Percentiles rank a stretch among this genome's conserved stretches.
phyloP scores from a whole-genome alignment of 2,113 vertebrate genomes.

The Amia ocellicauda region DNA sequence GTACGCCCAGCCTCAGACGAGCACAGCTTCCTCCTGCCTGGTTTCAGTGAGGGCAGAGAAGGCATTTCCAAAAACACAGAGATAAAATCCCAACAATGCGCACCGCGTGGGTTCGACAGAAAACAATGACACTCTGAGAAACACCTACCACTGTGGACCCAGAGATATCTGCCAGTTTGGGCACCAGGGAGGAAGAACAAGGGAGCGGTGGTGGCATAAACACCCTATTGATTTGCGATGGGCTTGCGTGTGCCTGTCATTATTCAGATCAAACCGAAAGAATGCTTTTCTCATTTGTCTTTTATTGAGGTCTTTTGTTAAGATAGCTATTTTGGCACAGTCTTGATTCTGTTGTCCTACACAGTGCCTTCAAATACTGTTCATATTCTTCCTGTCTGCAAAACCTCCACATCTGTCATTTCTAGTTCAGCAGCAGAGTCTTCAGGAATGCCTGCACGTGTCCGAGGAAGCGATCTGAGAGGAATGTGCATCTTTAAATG shows the following conservation, averaged over 20 bases:
- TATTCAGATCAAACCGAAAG: slow-evolving; percentile 13
- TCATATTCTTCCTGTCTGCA: too few species aligned
- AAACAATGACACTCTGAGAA: slow-evolving; percentile 35
- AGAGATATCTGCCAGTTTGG: slow-evolving; percentile 2
- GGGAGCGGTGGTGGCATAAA: slow-evolving; percentile 20
- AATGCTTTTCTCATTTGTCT: neutral
- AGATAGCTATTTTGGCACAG: too few species aligned
- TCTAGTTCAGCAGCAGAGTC: neutral
- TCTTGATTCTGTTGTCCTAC: too few species aligned
- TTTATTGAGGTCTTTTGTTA: slow-evolving; percentile 2
- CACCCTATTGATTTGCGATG: slow-evolving; percentile 19
- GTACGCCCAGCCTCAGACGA: neutral
- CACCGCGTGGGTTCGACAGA: slow-evolving; percentile 20
- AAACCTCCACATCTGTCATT: too few species aligned
- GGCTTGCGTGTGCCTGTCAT: neutral
- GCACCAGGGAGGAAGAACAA: neutral
- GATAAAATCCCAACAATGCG: slow-evolving; percentile 35
- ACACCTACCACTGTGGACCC: slow-evolving; percentile 28
- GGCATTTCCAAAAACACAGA: slow-evolving; percentile 37
- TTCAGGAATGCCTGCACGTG: slow-evolving; percentile 16
- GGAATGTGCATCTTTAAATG: slow-evolving; percentile 34
- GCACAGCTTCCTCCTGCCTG: slow-evolving; percentile 6
- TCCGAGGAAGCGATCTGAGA: slow-evolving; percentile 41
- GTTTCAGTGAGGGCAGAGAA: slow-evolving; percentile 20
- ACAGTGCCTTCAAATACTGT: too few species aligned